Evolutionary conservation across 1,140 invertebrate genomes (phyloP), one percentile per base, ranked within the genome.

Genomic region (Bombus ignitus): DNA sequence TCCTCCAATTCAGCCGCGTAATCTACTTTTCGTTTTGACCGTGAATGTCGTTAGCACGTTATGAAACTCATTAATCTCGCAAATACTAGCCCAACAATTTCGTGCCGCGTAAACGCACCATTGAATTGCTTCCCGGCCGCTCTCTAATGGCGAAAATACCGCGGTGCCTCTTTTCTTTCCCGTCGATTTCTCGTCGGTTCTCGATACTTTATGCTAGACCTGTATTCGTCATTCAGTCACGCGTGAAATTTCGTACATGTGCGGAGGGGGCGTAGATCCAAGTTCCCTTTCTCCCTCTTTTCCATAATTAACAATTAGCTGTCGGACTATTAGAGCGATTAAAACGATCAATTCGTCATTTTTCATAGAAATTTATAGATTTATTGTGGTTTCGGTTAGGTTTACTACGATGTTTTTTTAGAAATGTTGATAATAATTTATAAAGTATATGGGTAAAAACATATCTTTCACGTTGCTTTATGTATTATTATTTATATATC

Each of bases 11-110:
- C 90, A 92, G 83, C 83, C 91, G 88, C 90, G 87, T 94, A 94
- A 94, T 94, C 92, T 91, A 93, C 91, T 94, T 89, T 94, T 92
- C 91, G 91, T 91, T 93, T 94, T 92, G 91, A 92, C 92, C 88
- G 89, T 88, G 90, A 95, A 94, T 94, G 92, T 94, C 92, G 93
- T 94, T 94, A 94, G 88, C 91, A 86, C 90, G 92, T 93, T 94
- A 93, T 94, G 92, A 92, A 95, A 94, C 92, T 95, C 93, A 91
- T 94, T 93, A 93, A 93, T 92, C 90, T 90, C 88, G 85, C 91
- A 88, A 90, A 92, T 90, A 92, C 90, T 92, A 92, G 92, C 90
- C 75, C 91, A 92, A 92, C 92, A 92, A 93, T 93, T 93, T 92
- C 84, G 83, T 78, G 53, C 70, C 87, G 87, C 87, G 87, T 90